A percentile compares a stretch with the other conserved stretches of the same genome.
These are phyloP conservation scores for Drosophila malerkotliana DNA, from an alignment of 1,140 invertebrate species.

Conservation along the genomic window DNA sequence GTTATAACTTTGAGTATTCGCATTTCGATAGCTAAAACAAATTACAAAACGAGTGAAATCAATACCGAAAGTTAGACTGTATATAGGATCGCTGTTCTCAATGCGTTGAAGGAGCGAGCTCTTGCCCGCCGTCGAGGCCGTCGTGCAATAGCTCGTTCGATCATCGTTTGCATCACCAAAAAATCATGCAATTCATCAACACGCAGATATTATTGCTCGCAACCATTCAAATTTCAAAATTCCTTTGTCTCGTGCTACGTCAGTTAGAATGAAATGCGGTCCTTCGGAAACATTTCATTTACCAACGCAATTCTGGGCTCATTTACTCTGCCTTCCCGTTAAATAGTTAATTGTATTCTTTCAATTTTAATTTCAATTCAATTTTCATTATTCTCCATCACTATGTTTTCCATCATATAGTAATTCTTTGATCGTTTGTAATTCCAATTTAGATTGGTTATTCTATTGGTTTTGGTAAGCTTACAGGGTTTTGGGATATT, in stretches of 20 bases:
- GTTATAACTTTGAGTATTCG: slow-evolving; percentile 61
- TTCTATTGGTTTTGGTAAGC: slow-evolving; percentile 77
- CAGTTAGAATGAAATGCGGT: slow-evolving; percentile 57
- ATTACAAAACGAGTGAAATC: slow-evolving; percentile 11
- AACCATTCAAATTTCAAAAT: slow-evolving; percentile 75
- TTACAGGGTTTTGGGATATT: slow-evolving; percentile 27
- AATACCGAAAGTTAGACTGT: slow-evolving; percentile 69
- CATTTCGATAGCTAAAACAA: slow-evolving; percentile 16
- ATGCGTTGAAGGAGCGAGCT: slow-evolving; percentile 78
- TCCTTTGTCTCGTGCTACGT: slow-evolving; percentile 45
- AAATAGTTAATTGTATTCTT: slow-evolving; percentile 19
- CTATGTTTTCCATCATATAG: background rate
- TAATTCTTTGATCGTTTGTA: slow-evolving; percentile 53
- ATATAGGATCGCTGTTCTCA: slow-evolving; percentile 69
- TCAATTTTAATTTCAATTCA: slow-evolving; percentile 17
- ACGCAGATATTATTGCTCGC: slow-evolving; percentile 84
- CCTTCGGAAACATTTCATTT: slow-evolving; percentile 52
- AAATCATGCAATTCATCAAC: slow-evolving; percentile 83
- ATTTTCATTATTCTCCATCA: slow-evolving; percentile 22
- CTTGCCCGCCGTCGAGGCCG: slow-evolving; percentile 40
- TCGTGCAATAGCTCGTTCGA: slow-evolving; percentile 77
- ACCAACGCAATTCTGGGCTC: slow-evolving; percentile 65
- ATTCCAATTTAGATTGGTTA: slow-evolving; percentile 81
- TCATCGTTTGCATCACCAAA: slow-evolving; percentile 82
- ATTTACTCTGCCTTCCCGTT: slow-evolving; percentile 40